Conservation (phyloP, 2,888 invertebrate species). For the Drosophila mimetica region DNA sequence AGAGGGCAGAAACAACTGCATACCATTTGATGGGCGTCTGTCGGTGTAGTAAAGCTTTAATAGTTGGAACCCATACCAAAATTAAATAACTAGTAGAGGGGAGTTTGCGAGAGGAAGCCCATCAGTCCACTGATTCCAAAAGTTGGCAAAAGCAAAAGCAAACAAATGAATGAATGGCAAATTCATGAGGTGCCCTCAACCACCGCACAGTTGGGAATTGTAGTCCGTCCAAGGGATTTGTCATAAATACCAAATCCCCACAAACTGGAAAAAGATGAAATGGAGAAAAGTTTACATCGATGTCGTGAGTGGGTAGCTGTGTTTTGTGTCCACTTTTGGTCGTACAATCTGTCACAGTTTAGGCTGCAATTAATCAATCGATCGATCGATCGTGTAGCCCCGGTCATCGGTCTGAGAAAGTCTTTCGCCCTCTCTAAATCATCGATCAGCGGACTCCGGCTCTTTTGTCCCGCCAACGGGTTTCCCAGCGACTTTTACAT, state of each 20-base stretch:
- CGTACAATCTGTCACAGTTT: constrained; percentile 5
- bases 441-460: constrained; percentile 16
- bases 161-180: constrained; percentile 30
- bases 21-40: neutral
- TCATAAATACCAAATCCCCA: constrained; percentile 21
- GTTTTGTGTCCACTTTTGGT: constrained; percentile 2
- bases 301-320: constrained; percentile 16
- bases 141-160: neutral
- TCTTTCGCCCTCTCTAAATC: constrained; percentile 13
- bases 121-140: neutral
- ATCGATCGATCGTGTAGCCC: constrained; percentile 7
- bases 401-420: constrained; percentile 45
- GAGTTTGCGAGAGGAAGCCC: neutral
- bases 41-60: too few relatives aligned
- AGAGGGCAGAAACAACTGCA: neutral
- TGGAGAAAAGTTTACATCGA: neutral
- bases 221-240: constrained; percentile 14
- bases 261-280: neutral
- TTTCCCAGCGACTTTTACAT: constrained; percentile 50
- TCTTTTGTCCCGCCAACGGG: constrained; percentile 29
- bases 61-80: too few relatives aligned
- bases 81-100: neutral
- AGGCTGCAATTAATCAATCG: constrained; percentile 25
- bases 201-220: constrained; percentile 9
- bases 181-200: constrained; percentile 11